These are phyloP conservation scores for Oryzias melastigma DNA, from an alignment of 2,113 vertebrate genomes.

Conservation along the genomic window DNA sequence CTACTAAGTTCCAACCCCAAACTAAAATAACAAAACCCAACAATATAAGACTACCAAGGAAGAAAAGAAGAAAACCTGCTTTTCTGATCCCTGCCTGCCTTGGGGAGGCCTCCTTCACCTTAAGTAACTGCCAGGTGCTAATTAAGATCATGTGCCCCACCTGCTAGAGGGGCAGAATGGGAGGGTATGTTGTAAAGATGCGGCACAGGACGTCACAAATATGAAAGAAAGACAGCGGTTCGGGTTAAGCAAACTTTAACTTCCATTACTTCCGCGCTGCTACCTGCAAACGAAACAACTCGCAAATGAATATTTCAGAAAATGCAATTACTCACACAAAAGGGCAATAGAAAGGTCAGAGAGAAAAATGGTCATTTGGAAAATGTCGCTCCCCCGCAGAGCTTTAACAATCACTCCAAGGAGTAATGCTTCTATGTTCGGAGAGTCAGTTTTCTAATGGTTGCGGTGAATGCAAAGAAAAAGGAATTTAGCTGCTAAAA, in stretches of 20 bases:
- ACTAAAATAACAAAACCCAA: too few species aligned
- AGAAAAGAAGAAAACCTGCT: too few species aligned
- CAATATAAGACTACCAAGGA: too few species aligned
- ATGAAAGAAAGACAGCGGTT: background rate
- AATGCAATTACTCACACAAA: constrained; percentile 60
- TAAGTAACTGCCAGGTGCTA: too few species aligned
- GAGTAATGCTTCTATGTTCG: constrained; percentile 16
- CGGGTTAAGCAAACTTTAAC: constrained; percentile 18
- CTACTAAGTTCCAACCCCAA: too few species aligned
- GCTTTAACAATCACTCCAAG: constrained; percentile 42
- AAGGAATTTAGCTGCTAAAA: constrained; percentile 18
- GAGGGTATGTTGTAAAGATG: too few species aligned
- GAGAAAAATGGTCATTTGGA: constrained; percentile 59
- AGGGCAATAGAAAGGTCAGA: constrained; percentile 67
- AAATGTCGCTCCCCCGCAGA: constrained; percentile 62
- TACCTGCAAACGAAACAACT: constrained; percentile 39
- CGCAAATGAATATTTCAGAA: constrained; percentile 56
- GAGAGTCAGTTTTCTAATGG: constrained; percentile 28
- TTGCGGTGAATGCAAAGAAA: constrained; percentile 4
- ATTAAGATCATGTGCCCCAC: too few species aligned
- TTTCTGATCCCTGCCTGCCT: too few species aligned
- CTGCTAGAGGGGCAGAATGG: too few species aligned
- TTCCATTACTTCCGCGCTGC: constrained; percentile 24
- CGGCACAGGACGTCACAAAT: constrained; percentile 7
- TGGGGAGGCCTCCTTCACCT: too few species aligned